A percentile compares a stretch with the other conserved stretches of the same genome.
These are phyloP conservation scores for Hypomesus transpacificus DNA, from an alignment of 2,113 vertebrate genomes.

Conservation along the genomic window DNA sequence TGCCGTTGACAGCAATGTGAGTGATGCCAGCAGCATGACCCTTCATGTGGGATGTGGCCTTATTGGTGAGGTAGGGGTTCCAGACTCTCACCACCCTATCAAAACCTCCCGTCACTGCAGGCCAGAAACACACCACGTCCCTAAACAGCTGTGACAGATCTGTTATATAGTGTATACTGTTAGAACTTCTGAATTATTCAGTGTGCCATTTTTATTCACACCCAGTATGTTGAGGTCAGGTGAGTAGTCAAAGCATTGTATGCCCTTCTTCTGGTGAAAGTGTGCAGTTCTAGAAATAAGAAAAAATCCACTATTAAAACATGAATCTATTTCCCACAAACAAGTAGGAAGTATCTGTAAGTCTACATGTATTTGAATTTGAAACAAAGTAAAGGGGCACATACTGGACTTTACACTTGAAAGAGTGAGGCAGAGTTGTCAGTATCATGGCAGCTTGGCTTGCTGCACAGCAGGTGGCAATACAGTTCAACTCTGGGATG, in stretches of 20 bases:
- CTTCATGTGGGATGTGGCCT: not conserved
- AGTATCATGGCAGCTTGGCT: not conserved
- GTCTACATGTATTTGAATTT: not conserved
- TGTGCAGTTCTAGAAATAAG: not conserved
- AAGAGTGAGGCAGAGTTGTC: not conserved
- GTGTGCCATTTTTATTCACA: not conserved
- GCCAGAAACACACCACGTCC: not conserved
- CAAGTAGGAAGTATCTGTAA: too few relatives aligned
- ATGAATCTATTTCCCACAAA: too few relatives aligned
- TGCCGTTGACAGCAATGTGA: conserved; percentile 1
- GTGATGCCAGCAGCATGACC: not conserved
- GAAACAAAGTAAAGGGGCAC: not conserved
- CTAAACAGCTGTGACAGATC: too few relatives aligned
- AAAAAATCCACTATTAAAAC: not conserved
- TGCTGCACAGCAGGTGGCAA: conserved; percentile 6
- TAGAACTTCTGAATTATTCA: too few relatives aligned
- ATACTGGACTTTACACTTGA: not conserved
- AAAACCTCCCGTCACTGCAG: not conserved
- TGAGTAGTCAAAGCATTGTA: not conserved
- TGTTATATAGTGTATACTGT: too few relatives aligned
- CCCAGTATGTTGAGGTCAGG: not conserved
- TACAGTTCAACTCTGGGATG: not conserved
- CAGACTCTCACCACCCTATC: not conserved
- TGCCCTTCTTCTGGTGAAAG: not conserved
- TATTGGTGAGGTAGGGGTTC: not conserved